phyloP scores from a whole-genome alignment of 2,888 invertebrate genomes.

The Cephalotes varians region DNA sequence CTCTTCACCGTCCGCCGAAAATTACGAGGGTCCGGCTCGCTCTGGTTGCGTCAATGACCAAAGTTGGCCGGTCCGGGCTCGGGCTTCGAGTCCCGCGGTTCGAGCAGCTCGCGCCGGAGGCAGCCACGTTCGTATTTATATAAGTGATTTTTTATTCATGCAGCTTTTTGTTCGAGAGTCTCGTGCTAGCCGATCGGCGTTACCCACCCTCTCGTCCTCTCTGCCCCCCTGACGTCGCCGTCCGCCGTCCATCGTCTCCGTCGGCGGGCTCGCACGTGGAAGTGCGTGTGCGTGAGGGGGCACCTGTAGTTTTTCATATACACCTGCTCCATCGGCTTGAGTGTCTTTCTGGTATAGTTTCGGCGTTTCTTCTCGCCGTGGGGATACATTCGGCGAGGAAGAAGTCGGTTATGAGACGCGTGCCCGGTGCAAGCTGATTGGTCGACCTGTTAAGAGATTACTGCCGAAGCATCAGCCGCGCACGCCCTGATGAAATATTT shows the following conservation, averaged over 20 bases:
- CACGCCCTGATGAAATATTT: conserved; percentile 54
- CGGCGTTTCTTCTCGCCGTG: conserved; percentile 67
- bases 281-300: conserved; percentile 53
- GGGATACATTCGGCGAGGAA: conserved; percentile 58
- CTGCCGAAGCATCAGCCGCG: conserved; percentile 49
- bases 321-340: conserved; percentile 76
- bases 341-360: conserved; percentile 68
- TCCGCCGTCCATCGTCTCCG: conserved; percentile 37
- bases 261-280: conserved; percentile 44
- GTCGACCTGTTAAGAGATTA: conserved; percentile 57
- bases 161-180: conserved; percentile 65
- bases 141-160: conserved; percentile 79
- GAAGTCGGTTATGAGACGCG: conserved; percentile 67
- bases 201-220: conserved; percentile 6
- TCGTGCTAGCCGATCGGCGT: conserved; percentile 62
- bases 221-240: conserved; percentile 1
- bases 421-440: conserved; percentile 67
- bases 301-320: conserved; percentile 80
- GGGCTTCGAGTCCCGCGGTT: conserved; percentile 21
- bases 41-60: conserved; percentile 57
- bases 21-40: conserved; percentile 53
- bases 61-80: conserved; percentile 52
- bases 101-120: conserved; percentile 56
- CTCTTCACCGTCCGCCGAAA: conserved; percentile 21
- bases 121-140: conserved; percentile 74